Conservation (phyloP, 2,113 vertebrate genomes). For the Oreamnos americanus region DNA sequence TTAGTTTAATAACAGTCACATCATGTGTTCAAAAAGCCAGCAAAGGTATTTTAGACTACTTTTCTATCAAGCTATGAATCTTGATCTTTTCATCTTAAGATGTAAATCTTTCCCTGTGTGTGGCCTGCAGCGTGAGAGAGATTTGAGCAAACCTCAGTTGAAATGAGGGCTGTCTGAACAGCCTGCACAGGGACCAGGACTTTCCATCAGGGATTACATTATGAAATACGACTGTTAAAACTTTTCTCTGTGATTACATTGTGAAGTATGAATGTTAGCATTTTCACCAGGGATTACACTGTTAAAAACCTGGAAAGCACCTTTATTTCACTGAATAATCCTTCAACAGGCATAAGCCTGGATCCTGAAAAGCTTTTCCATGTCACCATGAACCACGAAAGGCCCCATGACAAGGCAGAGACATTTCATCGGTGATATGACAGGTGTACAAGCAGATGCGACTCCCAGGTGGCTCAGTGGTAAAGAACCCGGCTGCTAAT, state of each 20-base stretch:
- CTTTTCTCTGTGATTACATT: background rate
- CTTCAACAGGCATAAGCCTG: fast-evolving
- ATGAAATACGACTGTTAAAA: background rate
- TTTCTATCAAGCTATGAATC: background rate
- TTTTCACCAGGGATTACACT: background rate
- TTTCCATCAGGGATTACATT: background rate
- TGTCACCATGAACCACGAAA: fast-evolving
- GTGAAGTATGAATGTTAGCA: background rate
- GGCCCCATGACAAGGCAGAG: too few relatives aligned
- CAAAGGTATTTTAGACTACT: background rate
- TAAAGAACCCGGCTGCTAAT: background rate
- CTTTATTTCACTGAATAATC: background rate
- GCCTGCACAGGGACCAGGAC: background rate
- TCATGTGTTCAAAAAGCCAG: background rate
- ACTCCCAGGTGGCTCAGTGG: background rate
- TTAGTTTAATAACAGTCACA: background rate
- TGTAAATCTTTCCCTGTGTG: background rate
- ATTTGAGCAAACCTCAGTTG: background rate
- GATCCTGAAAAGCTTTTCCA: background rate
- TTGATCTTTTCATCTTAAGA: background rate
- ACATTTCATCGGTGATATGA: fast-evolving
- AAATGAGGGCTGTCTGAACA: background rate
- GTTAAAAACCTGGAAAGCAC: background rate
- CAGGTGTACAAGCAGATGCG: fast-evolving
- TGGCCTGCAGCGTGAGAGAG: background rate